These are phyloP conservation scores for Piscicola geometra DNA, from an alignment of 2,888 invertebrate genomes.

Conservation along the genomic window DNA sequence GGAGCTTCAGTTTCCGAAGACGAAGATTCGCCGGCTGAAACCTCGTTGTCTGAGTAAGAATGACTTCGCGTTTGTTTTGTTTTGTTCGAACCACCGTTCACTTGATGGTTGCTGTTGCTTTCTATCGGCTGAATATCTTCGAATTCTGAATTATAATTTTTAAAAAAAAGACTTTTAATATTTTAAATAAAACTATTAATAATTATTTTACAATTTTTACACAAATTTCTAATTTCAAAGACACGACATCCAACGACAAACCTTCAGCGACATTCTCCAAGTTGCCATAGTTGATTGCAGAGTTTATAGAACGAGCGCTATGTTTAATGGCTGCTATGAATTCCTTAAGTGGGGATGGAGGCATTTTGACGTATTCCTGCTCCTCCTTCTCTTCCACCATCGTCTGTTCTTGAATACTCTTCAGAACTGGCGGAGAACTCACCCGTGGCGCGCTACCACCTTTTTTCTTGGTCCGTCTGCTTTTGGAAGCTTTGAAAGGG, in stretches of 20 bases:
- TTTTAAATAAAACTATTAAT: too few relatives aligned
- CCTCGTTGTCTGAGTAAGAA: neutral
- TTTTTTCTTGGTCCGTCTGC: constrained; percentile 9
- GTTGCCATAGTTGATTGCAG: constrained; percentile 32
- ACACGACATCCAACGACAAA: neutral
- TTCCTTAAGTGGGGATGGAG: constrained; percentile 42
- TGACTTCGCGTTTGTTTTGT: neutral
- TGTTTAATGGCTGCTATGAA: constrained; percentile 37
- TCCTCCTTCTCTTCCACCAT: constrained; percentile 42
- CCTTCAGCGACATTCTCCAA: neutral
- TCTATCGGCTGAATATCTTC: neutral
- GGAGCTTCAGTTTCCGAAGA: neutral
- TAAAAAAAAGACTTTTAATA: too few relatives aligned
- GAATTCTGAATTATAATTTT: neutral
- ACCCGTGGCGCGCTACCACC: constrained; percentile 28
- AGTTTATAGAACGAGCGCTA: constrained; percentile 28
- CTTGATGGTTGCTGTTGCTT: too few relatives aligned
- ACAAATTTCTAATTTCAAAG: too few relatives aligned
- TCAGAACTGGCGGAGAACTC: constrained; percentile 39
- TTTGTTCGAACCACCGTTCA: too few relatives aligned
- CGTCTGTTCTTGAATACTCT: constrained; percentile 41
- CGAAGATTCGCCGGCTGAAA: neutral
- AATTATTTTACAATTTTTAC: too few relatives aligned
- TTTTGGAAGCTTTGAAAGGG: constrained; percentile 12
- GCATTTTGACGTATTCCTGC: constrained; percentile 32